phyloP scores from a whole-genome alignment of 2,113 vertebrate species.

The Notothenia rossii region DNA sequence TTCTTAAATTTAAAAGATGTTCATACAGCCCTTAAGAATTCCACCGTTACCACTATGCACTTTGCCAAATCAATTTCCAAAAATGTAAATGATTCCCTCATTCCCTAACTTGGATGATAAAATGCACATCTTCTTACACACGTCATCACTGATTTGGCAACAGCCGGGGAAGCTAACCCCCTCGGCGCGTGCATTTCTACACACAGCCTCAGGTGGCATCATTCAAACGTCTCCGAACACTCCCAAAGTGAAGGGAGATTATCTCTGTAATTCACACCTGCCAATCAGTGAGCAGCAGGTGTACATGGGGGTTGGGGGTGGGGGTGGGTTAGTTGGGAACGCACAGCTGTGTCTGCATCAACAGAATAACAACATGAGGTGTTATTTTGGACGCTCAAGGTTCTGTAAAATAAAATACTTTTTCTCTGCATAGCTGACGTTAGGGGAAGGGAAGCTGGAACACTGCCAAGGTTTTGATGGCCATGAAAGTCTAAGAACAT shows the following conservation, averaged over 20 bases:
- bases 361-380: constrained; percentile 18
- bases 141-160: not conserved
- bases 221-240: constrained; percentile 51
- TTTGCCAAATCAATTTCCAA: too few species aligned
- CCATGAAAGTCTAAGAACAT: constrained; percentile 15
- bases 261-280: constrained; percentile 61
- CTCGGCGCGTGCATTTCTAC: constrained; percentile 4
- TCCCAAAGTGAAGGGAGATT: constrained; percentile 53
- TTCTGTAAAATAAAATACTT: not conserved
- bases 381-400: constrained; percentile 21
- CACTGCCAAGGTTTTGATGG: constrained; percentile 7
- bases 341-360: constrained; percentile 43
- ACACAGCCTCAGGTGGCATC: constrained; percentile 49
- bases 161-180: not conserved
- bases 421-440: not conserved
- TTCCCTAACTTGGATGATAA: too few species aligned
- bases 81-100: too few species aligned
- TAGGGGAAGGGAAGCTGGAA: constrained; percentile 11
- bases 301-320: constrained; percentile 8
- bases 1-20: too few species aligned
- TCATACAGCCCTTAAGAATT: too few species aligned
- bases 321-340: constrained; percentile 4
- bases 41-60: too few species aligned
- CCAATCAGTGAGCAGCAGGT: constrained; percentile 66
- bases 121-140: not conserved